A percentile compares a stretch with the other conserved stretches of the same genome.
phyloP scores from a whole-genome alignment of 1,140 invertebrate species.

The Drosophila kohkoa region DNA sequence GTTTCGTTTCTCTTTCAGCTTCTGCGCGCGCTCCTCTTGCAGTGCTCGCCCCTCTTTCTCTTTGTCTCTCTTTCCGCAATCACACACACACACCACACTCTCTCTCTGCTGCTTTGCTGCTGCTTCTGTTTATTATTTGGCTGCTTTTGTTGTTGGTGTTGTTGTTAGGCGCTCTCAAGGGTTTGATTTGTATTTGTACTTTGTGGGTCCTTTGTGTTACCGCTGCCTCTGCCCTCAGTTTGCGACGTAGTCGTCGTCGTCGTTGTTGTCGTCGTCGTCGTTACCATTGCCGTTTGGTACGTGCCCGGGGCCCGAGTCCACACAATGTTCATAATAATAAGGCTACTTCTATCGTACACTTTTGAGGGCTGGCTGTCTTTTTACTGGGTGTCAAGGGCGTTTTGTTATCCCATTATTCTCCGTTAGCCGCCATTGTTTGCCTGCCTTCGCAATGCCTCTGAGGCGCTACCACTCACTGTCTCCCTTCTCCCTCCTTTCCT shows the following conservation, averaged over 20 bases:
- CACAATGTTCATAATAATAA: slow-evolving; percentile 82
- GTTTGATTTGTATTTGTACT: slow-evolving; percentile 78
- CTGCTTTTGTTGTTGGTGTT: slow-evolving; percentile 27
- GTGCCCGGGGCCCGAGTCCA: slow-evolving; percentile 50
- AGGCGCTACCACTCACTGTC: slow-evolving; percentile 41
- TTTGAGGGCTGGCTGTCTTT: slow-evolving; percentile 79
- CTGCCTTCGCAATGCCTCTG: slow-evolving; percentile 19
- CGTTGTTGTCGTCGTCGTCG: background rate
- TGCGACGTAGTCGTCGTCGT: background rate
- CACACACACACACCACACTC: background rate
- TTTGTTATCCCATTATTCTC: slow-evolving; percentile 85
- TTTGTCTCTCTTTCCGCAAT: background rate
- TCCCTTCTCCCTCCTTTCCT: background rate
- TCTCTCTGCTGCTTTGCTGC: slow-evolving; percentile 11
- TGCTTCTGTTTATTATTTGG: slow-evolving; percentile 72
- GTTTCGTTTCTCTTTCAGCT: slow-evolving; percentile 27
- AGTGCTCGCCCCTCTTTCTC: slow-evolving; percentile 2
- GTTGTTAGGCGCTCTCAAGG: slow-evolving; percentile 69
- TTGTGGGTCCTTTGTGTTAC: slow-evolving; percentile 66
- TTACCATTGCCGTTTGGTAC: slow-evolving; percentile 62
- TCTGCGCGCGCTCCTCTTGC: slow-evolving; percentile 22
- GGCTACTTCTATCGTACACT: slow-evolving; percentile 67
- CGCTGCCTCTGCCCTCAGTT: background rate
- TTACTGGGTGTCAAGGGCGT: slow-evolving; percentile 85
- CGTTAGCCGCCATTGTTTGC: slow-evolving; percentile 78